Percentiles rank a stretch among this genome's conserved stretches.
Evolutionary conservation across 2,113 vertebrate species (phyloP).

Genomic region (Notothenia rossii): DNA sequence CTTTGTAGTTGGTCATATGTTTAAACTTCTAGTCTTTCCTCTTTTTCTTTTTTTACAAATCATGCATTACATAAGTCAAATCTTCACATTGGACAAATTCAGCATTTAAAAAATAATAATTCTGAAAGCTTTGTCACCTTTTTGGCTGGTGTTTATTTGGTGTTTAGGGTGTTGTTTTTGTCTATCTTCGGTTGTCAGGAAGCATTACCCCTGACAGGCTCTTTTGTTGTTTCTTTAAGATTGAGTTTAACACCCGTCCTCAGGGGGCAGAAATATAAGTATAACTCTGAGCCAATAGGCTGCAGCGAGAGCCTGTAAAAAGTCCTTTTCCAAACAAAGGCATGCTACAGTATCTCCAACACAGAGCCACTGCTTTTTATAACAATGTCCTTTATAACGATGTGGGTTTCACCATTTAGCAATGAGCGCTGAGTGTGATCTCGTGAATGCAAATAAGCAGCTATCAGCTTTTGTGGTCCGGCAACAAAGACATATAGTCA

Average conservation of each 20-base stretch:
- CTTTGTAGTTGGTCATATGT: too few species aligned
- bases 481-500: slow-evolving; percentile 69
- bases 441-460: slow-evolving; percentile 75
- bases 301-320: slow-evolving; percentile 61
- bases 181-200: slow-evolving; percentile 76
- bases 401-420: slow-evolving; percentile 55
- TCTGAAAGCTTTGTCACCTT: slow-evolving; percentile 7
- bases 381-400: slow-evolving; percentile 70
- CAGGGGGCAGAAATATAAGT: slow-evolving; percentile 67
- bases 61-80: too few species aligned
- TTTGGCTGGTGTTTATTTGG: slow-evolving; percentile 17
- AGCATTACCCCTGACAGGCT: slow-evolving; percentile 68
- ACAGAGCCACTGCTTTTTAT: slow-evolving; percentile 45
- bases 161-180: slow-evolving; percentile 63
- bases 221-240: slow-evolving; percentile 77
- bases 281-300: slow-evolving; percentile 68
- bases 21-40: too few species aligned
- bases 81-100: too few species aligned
- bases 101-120: too few species aligned
- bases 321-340: slow-evolving; percentile 70
- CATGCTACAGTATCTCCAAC: slow-evolving; percentile 67
- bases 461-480: slow-evolving; percentile 73
- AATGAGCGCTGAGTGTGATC: slow-evolving; percentile 64
- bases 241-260: slow-evolving; percentile 73
- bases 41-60: too few species aligned